Evolutionary conservation across 2,888 invertebrate genomes (phyloP), one percentile per base, ranked within the genome.

Genomic region (Dynastes hyllus): DNA sequence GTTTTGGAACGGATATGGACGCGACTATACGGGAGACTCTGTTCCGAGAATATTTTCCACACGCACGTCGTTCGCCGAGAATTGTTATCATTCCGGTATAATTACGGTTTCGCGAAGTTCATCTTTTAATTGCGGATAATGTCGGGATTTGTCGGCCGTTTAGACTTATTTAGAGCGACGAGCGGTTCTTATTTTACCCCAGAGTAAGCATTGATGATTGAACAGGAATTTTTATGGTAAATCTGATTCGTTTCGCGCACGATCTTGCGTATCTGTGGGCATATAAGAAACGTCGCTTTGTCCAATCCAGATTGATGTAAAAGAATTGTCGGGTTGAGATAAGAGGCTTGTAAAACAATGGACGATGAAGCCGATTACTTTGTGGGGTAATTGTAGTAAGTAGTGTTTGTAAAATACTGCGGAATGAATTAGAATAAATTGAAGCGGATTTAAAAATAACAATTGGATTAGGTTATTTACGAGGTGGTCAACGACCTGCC

Each of bases 11-110:
- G 16, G n/a, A 58, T 58, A 58, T 58, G 55, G 55, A 58, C 22
- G 8, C 9, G 45, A 13, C 50, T 29, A 16, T 45, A 67, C 5
- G 9, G 16, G 4, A n/a, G 13, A n/a, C 13, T n/a, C 11, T 9
- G n/a, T 67, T 86, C 87, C 83, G 76, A 84, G 86, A 85, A 86
- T 84, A 85, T 85, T 86, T 84, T 86, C 86, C 86, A 86, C 85
- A 85, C 86, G 86, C 85, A 51, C 69, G 50, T 22, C 13, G 51
- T 11, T 11, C 50, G 51, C 8, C 8, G 85, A 83, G 86, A 86
- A 87, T 87, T 86, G 83, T 79, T 82, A 82, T 82, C 81, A 83
- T 82, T 80, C 82, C 79, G 78, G 66, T 77, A 81, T 83, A 82
- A 83, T 83, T 83, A 82, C 80, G 77, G 70, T 78, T 78, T 79